phyloP scores from a whole-genome alignment of 2,888 invertebrate species.

The Sclerodermus sp. region DNA sequence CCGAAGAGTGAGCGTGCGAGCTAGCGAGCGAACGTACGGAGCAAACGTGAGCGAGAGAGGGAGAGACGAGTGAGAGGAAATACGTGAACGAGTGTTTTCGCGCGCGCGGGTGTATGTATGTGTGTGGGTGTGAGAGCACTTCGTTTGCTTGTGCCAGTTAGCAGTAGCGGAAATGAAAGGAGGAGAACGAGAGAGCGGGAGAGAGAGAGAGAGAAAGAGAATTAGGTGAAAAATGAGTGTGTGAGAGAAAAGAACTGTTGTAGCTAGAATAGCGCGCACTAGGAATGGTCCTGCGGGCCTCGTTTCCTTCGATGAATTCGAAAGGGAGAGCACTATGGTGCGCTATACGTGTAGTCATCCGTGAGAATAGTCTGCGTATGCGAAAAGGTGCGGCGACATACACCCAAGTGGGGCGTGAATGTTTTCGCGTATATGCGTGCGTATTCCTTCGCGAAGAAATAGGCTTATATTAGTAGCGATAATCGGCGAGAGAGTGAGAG shows the following conservation, averaged over 20 bases:
- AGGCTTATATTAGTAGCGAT: neutral
- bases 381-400: too few relatives aligned
- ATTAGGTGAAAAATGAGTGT: neutral
- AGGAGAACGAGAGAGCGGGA: too few relatives aligned
- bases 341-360: neutral
- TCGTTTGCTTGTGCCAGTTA: too few relatives aligned
- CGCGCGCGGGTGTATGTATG: too few relatives aligned
- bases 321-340: slow-evolving; percentile 12
- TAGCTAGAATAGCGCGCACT: neutral
- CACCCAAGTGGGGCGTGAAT: neutral
- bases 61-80: too few relatives aligned
- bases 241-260: slow-evolving; percentile 10
- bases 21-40: slow-evolving; percentile 49
- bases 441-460: neutral
- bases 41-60: slow-evolving; percentile 27
- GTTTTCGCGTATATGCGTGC: neutral
- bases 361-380: neutral
- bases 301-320: slow-evolving; percentile 2
- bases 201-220: neutral
- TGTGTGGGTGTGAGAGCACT: too few relatives aligned
- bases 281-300: slow-evolving; percentile 1
- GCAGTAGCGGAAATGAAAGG: too few relatives aligned
- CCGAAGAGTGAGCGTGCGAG: slow-evolving; percentile 48
- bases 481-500: neutral
- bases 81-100: too few relatives aligned